Percentiles rank a stretch among this genome's conserved stretches.
These are phyloP conservation scores for Apeltes quadracus DNA, from an alignment of 2,113 vertebrate species.

Conservation along the genomic window DNA sequence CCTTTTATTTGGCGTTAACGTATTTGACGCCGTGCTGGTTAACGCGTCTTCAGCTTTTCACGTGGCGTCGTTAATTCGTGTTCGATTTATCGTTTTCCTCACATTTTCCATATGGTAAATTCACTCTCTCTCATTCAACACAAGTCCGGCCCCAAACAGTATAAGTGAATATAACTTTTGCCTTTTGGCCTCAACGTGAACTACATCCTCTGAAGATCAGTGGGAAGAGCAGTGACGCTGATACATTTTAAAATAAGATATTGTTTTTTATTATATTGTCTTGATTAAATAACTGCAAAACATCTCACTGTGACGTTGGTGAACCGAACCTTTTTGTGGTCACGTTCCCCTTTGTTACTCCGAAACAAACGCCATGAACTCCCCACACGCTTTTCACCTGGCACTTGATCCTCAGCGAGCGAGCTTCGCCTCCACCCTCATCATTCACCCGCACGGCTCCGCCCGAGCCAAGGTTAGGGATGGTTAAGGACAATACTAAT, in stretches of 20 bases:
- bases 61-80: no score
- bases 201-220: no score
- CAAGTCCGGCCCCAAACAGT: not conserved
- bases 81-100: not conserved
- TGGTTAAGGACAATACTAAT: conserved; percentile 77
- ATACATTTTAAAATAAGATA: not conserved
- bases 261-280: not conserved
- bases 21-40: not conserved
- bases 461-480: conserved; percentile 63
- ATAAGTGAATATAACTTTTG: not conserved
- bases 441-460: conserved; percentile 25
- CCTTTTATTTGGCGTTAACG: not conserved
- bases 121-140: not conserved
- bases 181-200: not conserved
- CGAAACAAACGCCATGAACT: not conserved
- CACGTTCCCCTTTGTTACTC: not conserved
- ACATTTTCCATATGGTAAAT: not conserved
- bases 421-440: conserved; percentile 40
- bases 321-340: not conserved
- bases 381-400: conserved; percentile 13
- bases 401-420: conserved; percentile 49
- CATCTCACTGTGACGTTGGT: not conserved
- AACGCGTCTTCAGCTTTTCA: no score
- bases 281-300: not conserved
- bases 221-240: no score